Conservation (phyloP, 2,888 invertebrate species). For the Temnothorax ravouxi region DNA sequence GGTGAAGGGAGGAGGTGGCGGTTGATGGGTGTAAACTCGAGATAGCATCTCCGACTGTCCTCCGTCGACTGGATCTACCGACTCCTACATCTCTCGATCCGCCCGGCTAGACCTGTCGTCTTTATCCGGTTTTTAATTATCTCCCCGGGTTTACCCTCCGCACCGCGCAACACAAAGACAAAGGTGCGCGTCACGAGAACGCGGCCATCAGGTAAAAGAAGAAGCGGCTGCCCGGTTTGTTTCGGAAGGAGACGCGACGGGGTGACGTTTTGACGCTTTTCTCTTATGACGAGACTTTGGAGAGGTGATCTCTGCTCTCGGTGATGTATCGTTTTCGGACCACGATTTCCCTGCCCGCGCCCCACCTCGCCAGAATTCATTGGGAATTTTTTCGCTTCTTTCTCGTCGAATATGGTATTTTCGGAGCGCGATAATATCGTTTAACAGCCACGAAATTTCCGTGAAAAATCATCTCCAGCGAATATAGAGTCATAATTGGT, state of each 20-base stretch:
- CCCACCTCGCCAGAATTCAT: background rate
- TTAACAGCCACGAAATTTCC: background rate
- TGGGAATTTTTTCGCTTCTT: slow-evolving; percentile 1
- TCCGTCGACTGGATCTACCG: slow-evolving; percentile 70
- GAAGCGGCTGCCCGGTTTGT: slow-evolving; percentile 43
- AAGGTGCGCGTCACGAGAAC: slow-evolving; percentile 73
- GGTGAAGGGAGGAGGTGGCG: slow-evolving; percentile 77
- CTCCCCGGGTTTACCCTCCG: slow-evolving; percentile 65
- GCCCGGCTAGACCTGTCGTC: slow-evolving; percentile 60
- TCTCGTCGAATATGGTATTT: background rate
- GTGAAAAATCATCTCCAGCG: background rate
- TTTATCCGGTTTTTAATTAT: slow-evolving; percentile 83
- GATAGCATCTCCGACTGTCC: slow-evolving; percentile 82
- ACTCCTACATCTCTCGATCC: slow-evolving; percentile 69
- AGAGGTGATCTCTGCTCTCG: slow-evolving; percentile 1
- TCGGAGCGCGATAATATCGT: background rate
- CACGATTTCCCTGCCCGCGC: background rate
- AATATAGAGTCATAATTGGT: background rate
- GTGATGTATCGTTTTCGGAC: slow-evolving; percentile 47
- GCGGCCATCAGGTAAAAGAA: slow-evolving; percentile 70
- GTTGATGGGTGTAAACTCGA: slow-evolving; percentile 84
- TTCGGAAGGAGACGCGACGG: slow-evolving; percentile 63
- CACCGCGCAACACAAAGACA: slow-evolving; percentile 71
- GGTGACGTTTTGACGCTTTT: slow-evolving; percentile 73
- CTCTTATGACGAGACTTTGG: slow-evolving; percentile 45